Evolutionary conservation across 2,113 vertebrate genomes (phyloP).

Genomic region (Nicator chloris): DNA sequence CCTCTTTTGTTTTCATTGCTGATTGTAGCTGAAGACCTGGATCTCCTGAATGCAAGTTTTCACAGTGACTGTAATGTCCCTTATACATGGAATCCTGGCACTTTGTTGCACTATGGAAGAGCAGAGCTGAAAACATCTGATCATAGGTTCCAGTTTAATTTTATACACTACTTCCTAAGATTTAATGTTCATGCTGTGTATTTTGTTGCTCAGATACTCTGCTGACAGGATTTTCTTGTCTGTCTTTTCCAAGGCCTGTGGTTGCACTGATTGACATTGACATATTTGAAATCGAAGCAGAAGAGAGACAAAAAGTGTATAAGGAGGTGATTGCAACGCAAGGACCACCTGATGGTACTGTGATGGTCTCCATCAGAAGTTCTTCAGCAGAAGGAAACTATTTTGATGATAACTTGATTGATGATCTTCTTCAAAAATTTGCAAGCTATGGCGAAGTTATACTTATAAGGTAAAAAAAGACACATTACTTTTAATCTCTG

Average conservation of each 20-base stretch:
- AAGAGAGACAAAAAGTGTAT: conserved; percentile 91
- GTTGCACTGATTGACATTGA: conserved; percentile 93
- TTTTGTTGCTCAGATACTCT: background rate
- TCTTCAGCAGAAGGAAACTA: conserved; percentile 83
- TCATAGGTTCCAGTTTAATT: conserved; percentile 81
- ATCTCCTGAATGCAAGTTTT: conserved; percentile 85
- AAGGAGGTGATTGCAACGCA: conserved; percentile 91
- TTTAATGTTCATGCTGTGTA: background rate
- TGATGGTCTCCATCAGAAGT: conserved; percentile 89
- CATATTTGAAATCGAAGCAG: conserved; percentile 94
- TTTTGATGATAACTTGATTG: conserved; percentile 92
- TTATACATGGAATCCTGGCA: conserved; percentile 87
- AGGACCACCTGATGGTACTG: conserved; percentile 93
- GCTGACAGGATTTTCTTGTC: background rate
- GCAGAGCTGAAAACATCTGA: conserved; percentile 98
- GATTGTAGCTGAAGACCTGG: conserved; percentile 88
- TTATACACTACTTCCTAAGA: background rate
- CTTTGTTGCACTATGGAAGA: conserved; percentile 89
- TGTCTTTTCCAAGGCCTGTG: conserved; percentile 81
- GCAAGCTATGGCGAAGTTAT: conserved; percentile 91
- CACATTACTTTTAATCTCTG: background rate
- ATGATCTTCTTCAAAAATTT: conserved; percentile 94
- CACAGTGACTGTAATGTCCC: conserved; percentile 79
- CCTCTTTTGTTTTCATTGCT: background rate
- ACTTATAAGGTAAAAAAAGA: conserved; percentile 85